Percentiles rank a stretch among this genome's conserved stretches.
Evolutionary conservation across 2,888 invertebrate genomes (phyloP).

Genomic region (Andrena minutula): DNA sequence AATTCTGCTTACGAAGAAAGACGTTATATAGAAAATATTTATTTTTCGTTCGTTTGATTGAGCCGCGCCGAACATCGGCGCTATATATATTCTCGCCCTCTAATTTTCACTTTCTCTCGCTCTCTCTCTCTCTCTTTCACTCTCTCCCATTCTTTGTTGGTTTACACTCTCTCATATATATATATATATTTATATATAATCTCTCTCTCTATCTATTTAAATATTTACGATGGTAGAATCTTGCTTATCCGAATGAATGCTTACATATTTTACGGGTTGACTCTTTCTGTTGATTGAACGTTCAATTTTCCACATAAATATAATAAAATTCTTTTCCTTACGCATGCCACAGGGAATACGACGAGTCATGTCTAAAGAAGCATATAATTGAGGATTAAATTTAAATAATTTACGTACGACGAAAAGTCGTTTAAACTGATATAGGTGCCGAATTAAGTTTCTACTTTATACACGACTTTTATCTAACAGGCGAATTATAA

Average conservation of each 20-base stretch:
- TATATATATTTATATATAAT: slow-evolving; percentile 42
- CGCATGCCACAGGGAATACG: not conserved
- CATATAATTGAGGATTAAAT: slow-evolving; percentile 3
- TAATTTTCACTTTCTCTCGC: slow-evolving; percentile 31
- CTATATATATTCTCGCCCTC: slow-evolving; percentile 71
- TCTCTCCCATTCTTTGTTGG: slow-evolving; percentile 3
- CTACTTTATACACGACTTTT: not conserved
- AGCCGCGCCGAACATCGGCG: slow-evolving; percentile 78
- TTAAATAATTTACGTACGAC: not conserved
- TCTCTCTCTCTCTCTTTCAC: slow-evolving; percentile 15
- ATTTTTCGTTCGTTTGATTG: slow-evolving; percentile 79
- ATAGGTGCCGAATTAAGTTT: not conserved
- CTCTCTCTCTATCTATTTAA: slow-evolving; percentile 63
- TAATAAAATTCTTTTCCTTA: not conserved
- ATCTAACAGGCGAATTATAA: not conserved
- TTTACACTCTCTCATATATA: slow-evolving; percentile 30
- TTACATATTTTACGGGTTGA: slow-evolving; percentile 18
- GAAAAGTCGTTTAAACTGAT: not conserved
- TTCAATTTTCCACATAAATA: slow-evolving; percentile 21
- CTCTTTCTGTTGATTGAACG: slow-evolving; percentile 35
- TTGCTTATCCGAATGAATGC: slow-evolving; percentile 44
- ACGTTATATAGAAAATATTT: slow-evolving; percentile 83
- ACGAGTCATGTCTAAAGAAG: not conserved
- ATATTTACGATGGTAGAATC: slow-evolving; percentile 53
- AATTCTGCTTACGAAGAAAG: slow-evolving; percentile 78